phyloP scores from a whole-genome alignment of 2,888 invertebrate species.

The Pristionchus exspectatus region DNA sequence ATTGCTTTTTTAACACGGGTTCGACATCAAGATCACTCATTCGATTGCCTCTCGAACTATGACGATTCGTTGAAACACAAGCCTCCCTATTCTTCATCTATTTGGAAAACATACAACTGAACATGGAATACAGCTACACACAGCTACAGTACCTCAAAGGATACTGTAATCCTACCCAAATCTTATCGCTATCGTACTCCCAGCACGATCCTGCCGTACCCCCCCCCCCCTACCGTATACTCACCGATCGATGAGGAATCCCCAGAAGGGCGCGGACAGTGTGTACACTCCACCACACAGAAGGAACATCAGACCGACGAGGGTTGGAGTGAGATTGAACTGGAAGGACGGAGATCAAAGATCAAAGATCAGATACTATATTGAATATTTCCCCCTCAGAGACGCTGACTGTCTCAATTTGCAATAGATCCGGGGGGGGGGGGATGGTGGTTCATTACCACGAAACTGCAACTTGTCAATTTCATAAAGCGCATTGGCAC shows the following conservation, averaged over 20 bases:
- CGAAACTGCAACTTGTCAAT: no score
- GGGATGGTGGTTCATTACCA: no score
- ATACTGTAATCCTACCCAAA: background rate
- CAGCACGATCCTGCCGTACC: background rate
- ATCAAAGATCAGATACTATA: background rate
- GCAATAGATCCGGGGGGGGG: no score
- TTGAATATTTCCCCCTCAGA: no score
- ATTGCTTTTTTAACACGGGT: no score
- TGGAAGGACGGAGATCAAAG: conserved; percentile 57
- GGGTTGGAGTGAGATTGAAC: conserved; percentile 76
- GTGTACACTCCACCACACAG: conserved; percentile 78
- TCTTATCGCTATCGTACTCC: background rate
- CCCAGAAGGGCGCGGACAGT: conserved; percentile 75
- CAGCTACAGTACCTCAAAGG: background rate
- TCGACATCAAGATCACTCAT: no score
- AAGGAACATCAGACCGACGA: conserved; percentile 78
- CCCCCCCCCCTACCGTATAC: background rate
- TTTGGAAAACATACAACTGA: no score
- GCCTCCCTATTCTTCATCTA: no score
- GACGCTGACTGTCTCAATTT: no score
- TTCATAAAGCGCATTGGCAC: background rate
- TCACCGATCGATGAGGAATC: conserved; percentile 73
- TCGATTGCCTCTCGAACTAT: no score
- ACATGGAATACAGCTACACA: no score
- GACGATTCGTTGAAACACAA: no score